A percentile compares a stretch with the other conserved stretches of the same genome.
These are phyloP conservation scores for Sminthurides aquaticus DNA, from an alignment of 2,888 invertebrate species.

Conservation along the genomic window DNA sequence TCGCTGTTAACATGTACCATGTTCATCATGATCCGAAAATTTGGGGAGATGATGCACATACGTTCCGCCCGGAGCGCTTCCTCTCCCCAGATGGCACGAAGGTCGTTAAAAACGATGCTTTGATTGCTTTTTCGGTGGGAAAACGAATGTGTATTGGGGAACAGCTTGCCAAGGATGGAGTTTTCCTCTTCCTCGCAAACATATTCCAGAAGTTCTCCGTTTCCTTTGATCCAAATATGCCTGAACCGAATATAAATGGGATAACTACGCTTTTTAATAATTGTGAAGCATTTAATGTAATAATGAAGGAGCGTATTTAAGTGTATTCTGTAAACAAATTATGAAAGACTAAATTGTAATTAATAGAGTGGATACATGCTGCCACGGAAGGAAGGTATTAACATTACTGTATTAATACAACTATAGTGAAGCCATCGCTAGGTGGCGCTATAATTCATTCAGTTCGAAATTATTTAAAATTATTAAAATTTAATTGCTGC, in stretches of 20 bases:
- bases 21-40: conserved; percentile 26
- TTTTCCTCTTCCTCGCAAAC: conserved; percentile 8
- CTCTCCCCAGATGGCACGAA: conserved; percentile 23
- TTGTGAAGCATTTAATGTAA: background rate
- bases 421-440: too few relatives aligned
- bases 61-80: conserved; percentile 31
- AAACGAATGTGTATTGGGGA: conserved; percentile 13
- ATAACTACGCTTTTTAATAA: background rate
- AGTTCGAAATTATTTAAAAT: too few relatives aligned
- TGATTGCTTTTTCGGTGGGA: conserved; percentile 9
- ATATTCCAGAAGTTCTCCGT: conserved; percentile 8
- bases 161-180: conserved; percentile 11
- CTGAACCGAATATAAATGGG: background rate
- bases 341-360: too few relatives aligned
- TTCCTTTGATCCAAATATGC: background rate
- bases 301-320: background rate
- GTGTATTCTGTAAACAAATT: too few relatives aligned
- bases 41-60: conserved; percentile 28
- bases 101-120: background rate
- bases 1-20: conserved; percentile 19
- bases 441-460: too few relatives aligned
- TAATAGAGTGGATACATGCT: too few relatives aligned
- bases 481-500: too few relatives aligned
- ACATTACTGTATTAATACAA: too few relatives aligned
- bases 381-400: too few relatives aligned